Evolutionary conservation across 2,888 invertebrate species (phyloP).

Genomic region (Horisme vitalbata): DNA sequence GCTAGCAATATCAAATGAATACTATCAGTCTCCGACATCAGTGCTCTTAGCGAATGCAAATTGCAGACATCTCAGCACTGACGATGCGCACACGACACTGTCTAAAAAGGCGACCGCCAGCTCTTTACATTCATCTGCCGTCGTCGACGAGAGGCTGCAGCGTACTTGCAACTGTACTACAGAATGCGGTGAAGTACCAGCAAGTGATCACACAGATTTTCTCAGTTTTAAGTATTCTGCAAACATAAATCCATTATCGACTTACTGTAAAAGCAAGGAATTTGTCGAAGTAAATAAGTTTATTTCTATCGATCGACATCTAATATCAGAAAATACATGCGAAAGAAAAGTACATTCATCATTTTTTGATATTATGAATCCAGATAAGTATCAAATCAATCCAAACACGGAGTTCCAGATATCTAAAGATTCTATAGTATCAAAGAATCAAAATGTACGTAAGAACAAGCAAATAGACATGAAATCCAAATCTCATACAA

Average conservation of each 20-base stretch:
- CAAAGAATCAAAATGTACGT: slow-evolving; percentile 9
- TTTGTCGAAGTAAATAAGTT: slow-evolving; percentile 3
- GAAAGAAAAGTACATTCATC: background rate
- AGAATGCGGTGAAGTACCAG: slow-evolving; percentile 1
- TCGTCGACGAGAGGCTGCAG: slow-evolving; percentile 37
- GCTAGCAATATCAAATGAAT: slow-evolving; percentile 72
- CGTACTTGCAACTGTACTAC: background rate
- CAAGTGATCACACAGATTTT: background rate
- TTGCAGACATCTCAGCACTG: slow-evolving; percentile 55
- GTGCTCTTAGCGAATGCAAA: slow-evolving; percentile 71
- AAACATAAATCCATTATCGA: background rate
- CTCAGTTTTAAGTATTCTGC: background rate
- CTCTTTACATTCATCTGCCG: slow-evolving; percentile 40
- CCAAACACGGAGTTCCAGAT: background rate
- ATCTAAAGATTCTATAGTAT: background rate
- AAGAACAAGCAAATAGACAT: slow-evolving; percentile 10
- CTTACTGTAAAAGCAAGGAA: slow-evolving; percentile 1
- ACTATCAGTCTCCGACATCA: slow-evolving; percentile 68
- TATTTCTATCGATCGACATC: background rate
- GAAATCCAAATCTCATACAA: slow-evolving; percentile 13
- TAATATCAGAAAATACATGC: background rate
- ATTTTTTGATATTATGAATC: background rate
- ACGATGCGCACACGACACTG: slow-evolving; percentile 46
- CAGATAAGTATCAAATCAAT: slow-evolving; percentile 1
- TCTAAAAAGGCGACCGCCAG: slow-evolving; percentile 43